These are phyloP conservation scores for Aporophyla lueneburgensis DNA, from an alignment of 2,888 invertebrate species.

Conservation along the genomic window DNA sequence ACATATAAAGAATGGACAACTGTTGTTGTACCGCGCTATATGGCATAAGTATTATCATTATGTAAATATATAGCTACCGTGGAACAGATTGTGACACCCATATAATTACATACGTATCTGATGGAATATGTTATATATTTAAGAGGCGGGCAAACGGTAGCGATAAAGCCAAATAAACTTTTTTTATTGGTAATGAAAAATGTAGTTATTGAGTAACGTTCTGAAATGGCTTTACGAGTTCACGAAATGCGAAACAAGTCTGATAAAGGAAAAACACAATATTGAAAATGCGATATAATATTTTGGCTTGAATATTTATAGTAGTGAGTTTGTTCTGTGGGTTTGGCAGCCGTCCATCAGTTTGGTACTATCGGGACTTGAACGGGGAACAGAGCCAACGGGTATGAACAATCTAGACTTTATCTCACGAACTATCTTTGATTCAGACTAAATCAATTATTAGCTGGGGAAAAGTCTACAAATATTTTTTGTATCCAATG, in stretches of 20 bases:
- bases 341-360: conserved; percentile 83
- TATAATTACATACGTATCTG: conserved; percentile 41
- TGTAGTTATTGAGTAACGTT: conserved; percentile 37
- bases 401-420: conserved; percentile 33
- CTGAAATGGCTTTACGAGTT: conserved; percentile 29
- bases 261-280: conserved; percentile 46
- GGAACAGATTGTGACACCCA: conserved; percentile 34
- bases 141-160: conserved; percentile 5
- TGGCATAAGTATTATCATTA: conserved; percentile 42
- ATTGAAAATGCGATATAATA: conserved; percentile 55
- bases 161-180: conserved; percentile 29
- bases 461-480: conserved; percentile 30
- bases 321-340: conserved; percentile 71
- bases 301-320: conserved; percentile 77
- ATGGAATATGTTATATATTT: conserved; percentile 32
- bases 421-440: conserved; percentile 40
- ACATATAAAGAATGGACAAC: conserved; percentile 51
- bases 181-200: conserved; percentile 50
- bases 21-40: conserved; percentile 46
- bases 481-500: conserved; percentile 17
- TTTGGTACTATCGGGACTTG: conserved; percentile 68
- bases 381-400: conserved; percentile 29
- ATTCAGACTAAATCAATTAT: conserved; percentile 44
- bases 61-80: conserved; percentile 51
- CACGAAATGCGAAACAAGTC: conserved; percentile 38